Conservation (phyloP, 2,797 vertebrate genomes). For the Melopsittacus undulatus region DNA sequence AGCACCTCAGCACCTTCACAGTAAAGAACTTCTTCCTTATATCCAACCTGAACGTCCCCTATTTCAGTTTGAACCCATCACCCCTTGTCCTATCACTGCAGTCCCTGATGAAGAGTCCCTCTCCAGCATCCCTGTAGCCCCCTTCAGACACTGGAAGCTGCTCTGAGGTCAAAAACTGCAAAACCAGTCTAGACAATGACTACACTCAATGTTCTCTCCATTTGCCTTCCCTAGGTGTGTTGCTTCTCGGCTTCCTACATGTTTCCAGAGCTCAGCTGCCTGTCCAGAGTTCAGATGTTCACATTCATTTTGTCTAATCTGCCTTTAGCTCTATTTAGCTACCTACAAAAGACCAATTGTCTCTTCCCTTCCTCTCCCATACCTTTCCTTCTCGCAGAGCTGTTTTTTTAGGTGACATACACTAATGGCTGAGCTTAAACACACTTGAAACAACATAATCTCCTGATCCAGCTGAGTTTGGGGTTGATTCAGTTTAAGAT, state of each 20-base stretch:
- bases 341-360: not conserved
- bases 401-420: not conserved
- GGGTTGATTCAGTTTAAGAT: not conserved
- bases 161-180: not conserved
- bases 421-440: not conserved
- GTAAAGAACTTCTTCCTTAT: too few species aligned
- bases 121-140: too few species aligned
- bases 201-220: accelerated
- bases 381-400: not conserved
- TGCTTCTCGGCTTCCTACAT: not conserved
- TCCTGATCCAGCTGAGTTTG: not conserved
- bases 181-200: not conserved
- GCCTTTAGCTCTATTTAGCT: not conserved
- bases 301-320: not conserved
- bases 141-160: not conserved
- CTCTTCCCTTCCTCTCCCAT: not conserved
- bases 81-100: too few species aligned
- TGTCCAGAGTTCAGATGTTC: not conserved
- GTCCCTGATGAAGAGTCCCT: too few species aligned
- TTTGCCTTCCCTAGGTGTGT: not conserved
- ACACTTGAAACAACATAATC: not conserved
- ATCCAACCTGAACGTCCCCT: too few species aligned
- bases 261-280: not conserved
- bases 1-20: too few species aligned
- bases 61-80: too few species aligned